phyloP scores from a whole-genome alignment of 2,113 vertebrate species.

The Castor canadensis region DNA sequence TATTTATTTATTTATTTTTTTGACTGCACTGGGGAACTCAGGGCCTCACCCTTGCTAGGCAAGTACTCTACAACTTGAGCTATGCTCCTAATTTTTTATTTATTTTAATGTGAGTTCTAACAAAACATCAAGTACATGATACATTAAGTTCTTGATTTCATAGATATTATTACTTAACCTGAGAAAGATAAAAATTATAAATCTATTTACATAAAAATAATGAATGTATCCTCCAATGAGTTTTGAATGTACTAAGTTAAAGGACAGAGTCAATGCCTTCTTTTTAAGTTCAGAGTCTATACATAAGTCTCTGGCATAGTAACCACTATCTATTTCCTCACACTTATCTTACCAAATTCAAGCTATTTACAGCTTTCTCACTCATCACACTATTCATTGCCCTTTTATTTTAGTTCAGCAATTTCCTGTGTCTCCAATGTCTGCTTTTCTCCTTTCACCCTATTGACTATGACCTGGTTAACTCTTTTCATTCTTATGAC shows the following conservation, averaged over 20 bases:
- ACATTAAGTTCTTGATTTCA: neutral
- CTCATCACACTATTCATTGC: neutral
- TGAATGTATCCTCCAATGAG: neutral
- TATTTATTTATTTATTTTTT: no score
- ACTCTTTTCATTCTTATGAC: neutral
- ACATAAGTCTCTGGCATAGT: neutral
- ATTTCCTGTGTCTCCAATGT: neutral
- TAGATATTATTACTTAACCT: neutral
- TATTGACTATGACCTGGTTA: neutral
- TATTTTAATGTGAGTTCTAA: conserved; percentile 30
- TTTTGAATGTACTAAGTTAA: conserved; percentile 1
- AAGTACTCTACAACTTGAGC: no score
- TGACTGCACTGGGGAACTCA: no score
- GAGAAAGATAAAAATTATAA: neutral
- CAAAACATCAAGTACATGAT: neutral
- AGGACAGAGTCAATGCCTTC: neutral
- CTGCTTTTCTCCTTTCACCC: neutral
- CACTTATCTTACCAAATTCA: neutral
- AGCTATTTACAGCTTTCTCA: neutral
- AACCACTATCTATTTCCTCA: neutral
- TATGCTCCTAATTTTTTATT: no score
- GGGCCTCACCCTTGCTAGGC: no score
- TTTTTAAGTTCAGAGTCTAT: neutral
- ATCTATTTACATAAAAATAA: neutral
- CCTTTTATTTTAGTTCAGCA: neutral